Evolutionary conservation across 2,888 invertebrate species (phyloP).

Genomic region (Cyclophora albipunctata): DNA sequence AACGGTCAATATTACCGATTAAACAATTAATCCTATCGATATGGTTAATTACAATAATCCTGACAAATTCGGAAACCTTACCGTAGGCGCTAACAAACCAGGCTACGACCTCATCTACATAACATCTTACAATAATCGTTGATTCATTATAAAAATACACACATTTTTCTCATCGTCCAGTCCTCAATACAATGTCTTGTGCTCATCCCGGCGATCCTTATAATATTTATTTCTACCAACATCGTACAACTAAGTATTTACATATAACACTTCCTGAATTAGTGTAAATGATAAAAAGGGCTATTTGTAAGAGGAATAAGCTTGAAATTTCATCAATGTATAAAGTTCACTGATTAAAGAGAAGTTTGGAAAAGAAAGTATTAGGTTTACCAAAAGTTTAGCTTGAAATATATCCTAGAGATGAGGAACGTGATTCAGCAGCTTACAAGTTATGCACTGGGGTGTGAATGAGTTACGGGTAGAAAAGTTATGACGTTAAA

Average conservation of each 20-base stretch:
- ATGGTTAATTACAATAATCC: conserved; percentile 58
- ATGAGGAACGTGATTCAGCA: too few species aligned
- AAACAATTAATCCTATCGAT: conserved; percentile 48
- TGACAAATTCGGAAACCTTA: conserved; percentile 52
- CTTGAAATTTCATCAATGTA: conserved; percentile 73
- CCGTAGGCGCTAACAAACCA: conserved; percentile 25
- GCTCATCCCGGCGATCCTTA: conserved; percentile 57
- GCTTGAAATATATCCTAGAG: too few species aligned
- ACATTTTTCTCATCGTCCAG: conserved; percentile 27
- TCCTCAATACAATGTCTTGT: conserved; percentile 38
- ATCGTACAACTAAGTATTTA: conserved; percentile 52
- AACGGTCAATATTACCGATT: conserved; percentile 57
- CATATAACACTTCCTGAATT: conserved; percentile 67
- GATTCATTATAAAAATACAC: conserved; percentile 69
- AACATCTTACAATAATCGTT: conserved; percentile 62
- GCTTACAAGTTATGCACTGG: too few species aligned
- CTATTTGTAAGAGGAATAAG: conserved; percentile 43
- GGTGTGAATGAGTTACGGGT: too few species aligned
- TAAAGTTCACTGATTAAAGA: conserved; percentile 25
- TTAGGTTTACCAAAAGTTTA: not conserved
- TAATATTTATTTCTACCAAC: conserved; percentile 53
- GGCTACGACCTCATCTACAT: conserved; percentile 34
- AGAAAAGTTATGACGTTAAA: conserved; percentile 19
- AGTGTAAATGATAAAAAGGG: conserved; percentile 35
- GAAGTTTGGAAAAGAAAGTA: not conserved